Evolutionary conservation across 2,113 vertebrate genomes (phyloP), one percentile per base, ranked within the genome.

Genomic region (Apteryx mantelli): DNA sequence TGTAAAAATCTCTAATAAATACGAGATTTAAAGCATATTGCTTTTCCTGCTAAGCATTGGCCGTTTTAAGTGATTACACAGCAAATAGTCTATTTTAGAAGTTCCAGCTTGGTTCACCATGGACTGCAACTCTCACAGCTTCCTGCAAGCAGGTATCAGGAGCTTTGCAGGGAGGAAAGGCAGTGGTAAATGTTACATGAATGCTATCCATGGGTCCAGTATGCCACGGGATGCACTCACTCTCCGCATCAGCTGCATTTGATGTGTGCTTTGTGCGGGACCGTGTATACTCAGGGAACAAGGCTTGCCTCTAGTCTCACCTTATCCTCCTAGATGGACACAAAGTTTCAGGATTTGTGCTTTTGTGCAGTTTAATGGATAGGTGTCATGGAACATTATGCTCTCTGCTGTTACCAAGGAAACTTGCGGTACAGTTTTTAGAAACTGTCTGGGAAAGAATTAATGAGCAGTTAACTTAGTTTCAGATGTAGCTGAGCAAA

Each of bases 371-470:
- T 82, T 93, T 86, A 88, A 81, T 78, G 73, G 46, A 63, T 84
- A 82, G 77, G 88, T 93, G 65, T 76, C 46, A 10, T 28, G 38
- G 52, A 90, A 68, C 52, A 24, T n/a, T 60, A 34, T 26, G 28
- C 88, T 79, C 77, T 74, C 80, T 91, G 63, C 44, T 87, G 93
- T 96, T 97, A 78, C 95, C 88, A 96, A 92, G 95, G 97, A 94
- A 94, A 96, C 86, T 75, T 92, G 61, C 78, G 58, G 52, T 42
- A 66, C 36, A 78, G 80, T 60, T 92, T 92, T 88, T 71, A 78
- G 88, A 71, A 86, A 78, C 52, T 92, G 64, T 71, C 92, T 94
- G 81, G 56, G 69, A 83, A 94, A 82, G 81, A 89, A 91, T 78
- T 95, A 96, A 94, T 91, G 92, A 95, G 65, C 73, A 78, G 82